Base-by-base conservation (phyloP, 2,797 vertebrate species). In the Chelon labrosus region DNA sequence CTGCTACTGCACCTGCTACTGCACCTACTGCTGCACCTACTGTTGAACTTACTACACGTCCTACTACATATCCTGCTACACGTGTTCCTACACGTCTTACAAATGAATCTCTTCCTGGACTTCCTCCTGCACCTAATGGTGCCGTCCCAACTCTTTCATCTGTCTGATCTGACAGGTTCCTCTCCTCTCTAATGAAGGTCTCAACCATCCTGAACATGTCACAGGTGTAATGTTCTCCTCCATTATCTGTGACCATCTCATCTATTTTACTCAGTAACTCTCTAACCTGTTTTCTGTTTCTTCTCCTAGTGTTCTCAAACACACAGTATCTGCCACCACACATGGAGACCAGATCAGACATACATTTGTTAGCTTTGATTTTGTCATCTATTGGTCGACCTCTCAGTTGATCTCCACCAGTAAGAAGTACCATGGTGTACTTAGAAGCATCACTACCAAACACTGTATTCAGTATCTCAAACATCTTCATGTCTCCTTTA, bases 321-420 rank as follows among this genome's bases (percentile, higher is more conserved):
- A 72, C 54, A 57, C 72, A 39, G 53, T 13, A 82, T 49, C 77
- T 65, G 5, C 38, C 59, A 10, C 54, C 64, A 75, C 70, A 80
- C 58, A 39, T 54, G 9, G 10, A 37, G 10, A 77, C 53, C 57
- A 82, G 46, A 0, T 63, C 10, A 44, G 52, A 54, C 52, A 54
- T 4, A 25, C 1, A 10, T 8, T 16, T 37, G 16, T 16, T 37
- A 27, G 14, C 9, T 5, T 10, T 2, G 16, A 54, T 35, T 12
- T 9, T 16, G 14, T 37, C 1, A 10, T 35, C 27, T 0, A 54
- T 31, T 14, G 20, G 46, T 10, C 11, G 14, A 17, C 31, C 27
- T 25, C 27, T 54, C 27, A 54, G 27, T 7, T 35, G 1, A 6
- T 54, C 52, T 22, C 56, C 56, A 17, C 25, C 19, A 25, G 20